phyloP scores from a whole-genome alignment of 2,888 invertebrate species.

The Caenorhabditis sulstoni region DNA sequence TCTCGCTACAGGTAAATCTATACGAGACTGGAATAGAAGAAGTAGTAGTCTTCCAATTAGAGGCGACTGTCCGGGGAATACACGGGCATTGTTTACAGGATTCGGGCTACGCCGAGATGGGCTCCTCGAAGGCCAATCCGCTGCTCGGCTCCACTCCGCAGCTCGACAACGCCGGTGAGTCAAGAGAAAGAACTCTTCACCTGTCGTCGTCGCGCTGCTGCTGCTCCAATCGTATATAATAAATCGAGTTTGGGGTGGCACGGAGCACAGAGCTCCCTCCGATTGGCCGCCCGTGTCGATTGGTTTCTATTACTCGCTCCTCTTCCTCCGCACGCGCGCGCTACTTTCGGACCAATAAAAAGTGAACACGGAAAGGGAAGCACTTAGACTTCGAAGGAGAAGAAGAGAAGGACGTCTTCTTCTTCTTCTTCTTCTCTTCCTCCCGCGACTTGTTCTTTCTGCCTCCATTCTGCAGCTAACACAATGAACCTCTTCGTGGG shows the following conservation, averaged over 20 bases:
- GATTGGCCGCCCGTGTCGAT: slow-evolving; percentile 17
- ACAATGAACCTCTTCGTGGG: slow-evolving; percentile 27
- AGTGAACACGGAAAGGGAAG: slow-evolving; percentile 57
- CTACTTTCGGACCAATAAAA: slow-evolving; percentile 33
- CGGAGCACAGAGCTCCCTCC: slow-evolving; percentile 2
- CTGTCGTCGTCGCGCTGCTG: slow-evolving; percentile 16
- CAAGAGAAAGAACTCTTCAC: slow-evolving; percentile 8
- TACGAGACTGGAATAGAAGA: not conserved
- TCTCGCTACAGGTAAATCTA: slow-evolving; percentile 73
- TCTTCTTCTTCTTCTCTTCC: slow-evolving; percentile 12
- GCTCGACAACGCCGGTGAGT: slow-evolving; percentile 72
- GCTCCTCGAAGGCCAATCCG: slow-evolving; percentile 60
- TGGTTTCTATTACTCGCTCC: slow-evolving; percentile 26
- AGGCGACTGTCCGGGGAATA: not conserved
- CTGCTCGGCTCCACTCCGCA: slow-evolving; percentile 79
- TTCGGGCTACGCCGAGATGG: slow-evolving; percentile 77
- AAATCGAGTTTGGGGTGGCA: slow-evolving; percentile 28
- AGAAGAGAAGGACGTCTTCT: slow-evolving; percentile 9
- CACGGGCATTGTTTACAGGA: slow-evolving; percentile 67
- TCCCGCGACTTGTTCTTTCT: slow-evolving; percentile 43
- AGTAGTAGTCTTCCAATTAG: not conserved
- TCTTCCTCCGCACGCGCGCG: not conserved
- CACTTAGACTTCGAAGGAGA: slow-evolving; percentile 38
- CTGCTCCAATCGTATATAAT: slow-evolving; percentile 19
- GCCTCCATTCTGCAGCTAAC: slow-evolving; percentile 38